phyloP scores from a whole-genome alignment of 2,113 vertebrate species.

The Butorides virescens region DNA sequence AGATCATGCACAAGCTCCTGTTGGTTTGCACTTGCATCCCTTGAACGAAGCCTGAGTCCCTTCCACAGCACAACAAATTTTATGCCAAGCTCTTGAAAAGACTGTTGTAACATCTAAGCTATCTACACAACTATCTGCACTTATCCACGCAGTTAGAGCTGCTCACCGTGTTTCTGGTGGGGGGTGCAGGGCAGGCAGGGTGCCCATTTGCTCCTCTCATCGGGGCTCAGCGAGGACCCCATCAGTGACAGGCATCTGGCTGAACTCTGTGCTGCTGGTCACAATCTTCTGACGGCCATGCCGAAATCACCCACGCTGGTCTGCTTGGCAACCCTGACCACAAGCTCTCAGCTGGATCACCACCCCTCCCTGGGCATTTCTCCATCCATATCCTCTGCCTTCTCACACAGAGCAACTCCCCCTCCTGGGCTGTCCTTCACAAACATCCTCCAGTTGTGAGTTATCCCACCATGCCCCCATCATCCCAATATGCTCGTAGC shows the following conservation, averaged over 20 bases:
- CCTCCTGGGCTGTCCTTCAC: neutral
- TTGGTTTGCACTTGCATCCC: neutral
- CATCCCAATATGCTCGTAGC: neutral
- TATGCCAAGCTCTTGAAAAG: neutral
- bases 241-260: neutral
- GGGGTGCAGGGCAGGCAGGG: neutral
- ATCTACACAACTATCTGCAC: neutral
- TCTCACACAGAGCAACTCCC: neutral
- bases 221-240: neutral
- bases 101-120: neutral
- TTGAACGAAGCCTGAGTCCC: neutral
- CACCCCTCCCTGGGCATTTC: neutral
- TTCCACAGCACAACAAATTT: neutral
- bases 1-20: neutral
- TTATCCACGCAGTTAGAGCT: neutral
- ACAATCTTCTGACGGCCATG: neutral
- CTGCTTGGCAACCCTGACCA: neutral
- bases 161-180: neutral
- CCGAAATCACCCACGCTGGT: neutral
- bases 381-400: neutral
- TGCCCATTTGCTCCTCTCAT: neutral
- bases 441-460: neutral
- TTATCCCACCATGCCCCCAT: neutral
- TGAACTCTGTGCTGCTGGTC: neutral
- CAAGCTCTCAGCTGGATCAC: neutral